Conservation (phyloP, 2,888 invertebrate genomes). For the Aquatica leii region DNA sequence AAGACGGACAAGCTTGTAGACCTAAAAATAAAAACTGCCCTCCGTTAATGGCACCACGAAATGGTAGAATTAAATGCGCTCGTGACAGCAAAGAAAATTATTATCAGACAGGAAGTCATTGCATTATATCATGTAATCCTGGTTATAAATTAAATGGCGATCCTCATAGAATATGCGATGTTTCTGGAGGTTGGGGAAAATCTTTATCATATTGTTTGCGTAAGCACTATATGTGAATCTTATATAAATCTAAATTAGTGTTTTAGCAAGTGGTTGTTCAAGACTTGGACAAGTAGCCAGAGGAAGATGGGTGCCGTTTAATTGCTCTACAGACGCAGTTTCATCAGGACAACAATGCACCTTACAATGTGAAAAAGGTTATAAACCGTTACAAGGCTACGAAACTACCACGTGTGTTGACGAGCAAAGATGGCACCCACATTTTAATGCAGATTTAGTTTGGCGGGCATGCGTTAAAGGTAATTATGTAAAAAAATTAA, state of each 20-base stretch:
- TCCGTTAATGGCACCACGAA: conserved; percentile 45
- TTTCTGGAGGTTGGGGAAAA: conserved; percentile 63
- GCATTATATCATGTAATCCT: conserved; percentile 62
- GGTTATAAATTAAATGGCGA: conserved; percentile 67
- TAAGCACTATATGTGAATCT: conserved; percentile 54
- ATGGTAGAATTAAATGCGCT: conserved; percentile 48
- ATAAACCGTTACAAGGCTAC: conserved; percentile 49
- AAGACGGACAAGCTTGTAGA: conserved; percentile 45
- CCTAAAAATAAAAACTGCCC: conserved; percentile 45
- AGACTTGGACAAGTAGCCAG: conserved; percentile 60
- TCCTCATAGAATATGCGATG: conserved; percentile 62
- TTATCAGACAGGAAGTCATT: conserved; percentile 58
- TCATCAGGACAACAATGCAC: conserved; percentile 62
- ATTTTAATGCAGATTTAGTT: conserved; percentile 37
- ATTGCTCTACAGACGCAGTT: conserved; percentile 62
- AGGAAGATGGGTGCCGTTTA: conserved; percentile 64
- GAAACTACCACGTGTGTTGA: conserved; percentile 48
- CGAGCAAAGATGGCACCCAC: conserved; percentile 50
- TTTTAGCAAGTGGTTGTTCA: conserved; percentile 61
- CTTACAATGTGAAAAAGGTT: conserved; percentile 63
- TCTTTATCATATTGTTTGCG: conserved; percentile 64
- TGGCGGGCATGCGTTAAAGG: conserved; percentile 50
- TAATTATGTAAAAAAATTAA: conserved; percentile 30
- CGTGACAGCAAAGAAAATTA: conserved; percentile 35
- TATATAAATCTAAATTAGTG: conserved; percentile 1